Evolutionary conservation across 37 sponge, comb jelly and placozoan genomes (phyloP).

Genomic region (Oscarella lobularis): DNA sequence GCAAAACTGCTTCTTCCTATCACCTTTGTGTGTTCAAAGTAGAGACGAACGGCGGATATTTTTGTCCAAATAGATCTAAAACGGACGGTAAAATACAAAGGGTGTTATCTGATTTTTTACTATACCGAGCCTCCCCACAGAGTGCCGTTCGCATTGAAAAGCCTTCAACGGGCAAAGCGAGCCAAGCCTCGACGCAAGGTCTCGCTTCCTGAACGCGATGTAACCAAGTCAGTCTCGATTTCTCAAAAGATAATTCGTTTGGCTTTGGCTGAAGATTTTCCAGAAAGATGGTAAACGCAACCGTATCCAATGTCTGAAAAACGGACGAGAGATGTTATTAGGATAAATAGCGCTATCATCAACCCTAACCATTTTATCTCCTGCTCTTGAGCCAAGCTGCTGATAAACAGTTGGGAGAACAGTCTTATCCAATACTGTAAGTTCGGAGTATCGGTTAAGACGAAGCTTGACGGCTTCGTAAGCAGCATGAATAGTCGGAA

Average conservation of each 20-base stretch:
- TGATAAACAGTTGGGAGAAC: no score
- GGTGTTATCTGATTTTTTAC: background rate
- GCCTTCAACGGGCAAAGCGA: background rate
- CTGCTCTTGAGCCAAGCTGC: no score
- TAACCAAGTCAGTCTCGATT: background rate
- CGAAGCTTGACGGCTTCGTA: constrained; percentile 6
- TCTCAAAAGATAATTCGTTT: no score
- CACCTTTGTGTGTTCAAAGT: constrained; percentile 1
- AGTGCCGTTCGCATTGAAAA: no score
- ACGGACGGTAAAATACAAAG: background rate
- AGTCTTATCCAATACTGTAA: no score
- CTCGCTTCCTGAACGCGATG: background rate
- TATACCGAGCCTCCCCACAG: background rate
- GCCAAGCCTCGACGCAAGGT: background rate
- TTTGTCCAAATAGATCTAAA: background rate
- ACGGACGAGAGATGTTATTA: no score
- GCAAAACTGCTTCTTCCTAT: background rate
- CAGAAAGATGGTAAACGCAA: no score
- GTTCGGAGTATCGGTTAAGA: no score
- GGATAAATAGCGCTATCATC: no score
- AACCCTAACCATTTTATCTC: no score
- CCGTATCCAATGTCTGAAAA: no score
- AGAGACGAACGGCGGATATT: background rate
- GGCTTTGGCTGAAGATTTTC: no score
- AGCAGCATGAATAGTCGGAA: constrained; percentile 42